Conservation (phyloP, 37 sponge, comb jelly and placozoan species). For the Aphrocallistes beatrix region DNA sequence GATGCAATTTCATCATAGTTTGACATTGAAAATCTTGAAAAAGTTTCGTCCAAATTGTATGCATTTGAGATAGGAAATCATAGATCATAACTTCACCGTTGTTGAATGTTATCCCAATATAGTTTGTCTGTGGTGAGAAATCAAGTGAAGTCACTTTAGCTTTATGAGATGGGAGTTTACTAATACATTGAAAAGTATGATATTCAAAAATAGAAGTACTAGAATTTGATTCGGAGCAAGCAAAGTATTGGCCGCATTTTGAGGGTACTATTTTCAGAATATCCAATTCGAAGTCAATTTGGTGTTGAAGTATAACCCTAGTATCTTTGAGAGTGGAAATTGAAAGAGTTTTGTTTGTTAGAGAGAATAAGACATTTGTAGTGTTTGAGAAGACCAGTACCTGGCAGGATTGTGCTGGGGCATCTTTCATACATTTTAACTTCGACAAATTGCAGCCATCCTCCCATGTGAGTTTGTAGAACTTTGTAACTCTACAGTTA, state of each 20-base stretch:
- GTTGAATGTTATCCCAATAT: background rate
- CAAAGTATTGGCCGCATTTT: background rate
- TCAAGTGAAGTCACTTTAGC: background rate
- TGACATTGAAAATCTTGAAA: constrained; percentile 2
- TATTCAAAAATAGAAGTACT: background rate
- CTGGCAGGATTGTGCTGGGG: background rate
- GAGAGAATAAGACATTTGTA: background rate
- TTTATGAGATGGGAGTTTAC: background rate
- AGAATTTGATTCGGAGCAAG: background rate
- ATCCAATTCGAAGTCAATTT: background rate
- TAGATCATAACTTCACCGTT: constrained; percentile 3
- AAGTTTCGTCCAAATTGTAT: background rate
- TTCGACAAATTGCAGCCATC: background rate
- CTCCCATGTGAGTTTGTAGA: background rate
- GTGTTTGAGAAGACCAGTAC: background rate
- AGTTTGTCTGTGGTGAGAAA: background rate
- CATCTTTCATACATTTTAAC: background rate
- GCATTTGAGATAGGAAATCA: background rate
- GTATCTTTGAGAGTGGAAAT: background rate
- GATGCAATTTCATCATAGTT: background rate
- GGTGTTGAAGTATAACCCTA: background rate
- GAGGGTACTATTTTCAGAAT: background rate
- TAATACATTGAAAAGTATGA: background rate
- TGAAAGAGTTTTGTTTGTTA: background rate
- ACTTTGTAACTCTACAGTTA: background rate